Conservation (phyloP, 2,888 invertebrate species). For the Cephonodes hylas region DNA sequence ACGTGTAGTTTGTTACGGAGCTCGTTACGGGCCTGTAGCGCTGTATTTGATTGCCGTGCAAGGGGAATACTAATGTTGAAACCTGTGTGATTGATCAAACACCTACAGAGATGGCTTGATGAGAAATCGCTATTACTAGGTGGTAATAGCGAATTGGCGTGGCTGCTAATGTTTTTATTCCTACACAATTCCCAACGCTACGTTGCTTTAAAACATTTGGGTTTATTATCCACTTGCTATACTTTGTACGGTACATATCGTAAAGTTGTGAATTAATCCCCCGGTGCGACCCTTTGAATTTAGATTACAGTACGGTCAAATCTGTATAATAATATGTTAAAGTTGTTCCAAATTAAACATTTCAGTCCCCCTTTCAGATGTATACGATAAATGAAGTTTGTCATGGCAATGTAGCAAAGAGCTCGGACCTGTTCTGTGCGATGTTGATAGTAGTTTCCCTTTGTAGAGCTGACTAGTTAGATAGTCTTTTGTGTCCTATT, state of each 20-base stretch:
- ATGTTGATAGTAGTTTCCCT: not conserved
- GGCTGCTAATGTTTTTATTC: not conserved
- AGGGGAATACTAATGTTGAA: constrained; percentile 47
- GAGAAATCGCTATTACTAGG: constrained; percentile 10
- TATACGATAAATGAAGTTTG: not conserved
- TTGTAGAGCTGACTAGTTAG: not conserved
- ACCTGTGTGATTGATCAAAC: constrained; percentile 39
- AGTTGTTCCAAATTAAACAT: not conserved
- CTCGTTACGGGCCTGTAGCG: constrained; percentile 40
- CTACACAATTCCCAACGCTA: not conserved
- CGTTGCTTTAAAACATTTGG: not conserved
- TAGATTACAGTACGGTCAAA: constrained; percentile 4
- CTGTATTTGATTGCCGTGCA: constrained; percentile 48
- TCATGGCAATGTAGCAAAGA: not conserved
- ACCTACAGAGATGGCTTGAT: constrained; percentile 15
- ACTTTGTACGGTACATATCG: not conserved
- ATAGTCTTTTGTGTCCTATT: not conserved
- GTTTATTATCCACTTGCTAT: not conserved
- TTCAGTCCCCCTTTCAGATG: not conserved
- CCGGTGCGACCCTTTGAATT: constrained; percentile 6
- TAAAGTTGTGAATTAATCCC: constrained; percentile 10
- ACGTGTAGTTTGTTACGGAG: constrained; percentile 34
- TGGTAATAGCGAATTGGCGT: no score
- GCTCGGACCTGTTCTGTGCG: not conserved
- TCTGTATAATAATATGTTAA: constrained; percentile 21